phyloP scores from a whole-genome alignment of 1,140 invertebrate genomes.

The Orchesella cincta region DNA sequence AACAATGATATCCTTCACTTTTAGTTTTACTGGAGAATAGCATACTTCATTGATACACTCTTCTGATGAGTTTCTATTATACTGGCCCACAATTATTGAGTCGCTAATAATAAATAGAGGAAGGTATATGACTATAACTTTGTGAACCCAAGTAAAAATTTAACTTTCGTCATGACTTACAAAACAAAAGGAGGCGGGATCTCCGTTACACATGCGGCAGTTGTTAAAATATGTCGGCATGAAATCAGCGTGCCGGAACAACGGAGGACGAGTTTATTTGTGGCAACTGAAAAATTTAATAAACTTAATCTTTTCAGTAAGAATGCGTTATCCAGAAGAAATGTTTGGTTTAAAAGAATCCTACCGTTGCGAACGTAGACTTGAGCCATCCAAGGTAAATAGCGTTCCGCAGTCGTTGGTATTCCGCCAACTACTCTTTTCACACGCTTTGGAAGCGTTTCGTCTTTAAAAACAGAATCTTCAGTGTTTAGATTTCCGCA shows the following conservation, averaged over 20 bases:
- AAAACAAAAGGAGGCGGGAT: background rate
- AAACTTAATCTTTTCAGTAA: background rate
- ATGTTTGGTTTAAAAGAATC: background rate
- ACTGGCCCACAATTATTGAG: constrained; percentile 10
- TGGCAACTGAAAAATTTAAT: background rate
- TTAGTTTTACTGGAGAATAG: background rate
- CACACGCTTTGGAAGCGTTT: background rate
- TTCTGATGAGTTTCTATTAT: background rate
- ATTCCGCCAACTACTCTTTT: background rate
- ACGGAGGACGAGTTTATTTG: background rate
- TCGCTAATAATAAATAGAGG: background rate
- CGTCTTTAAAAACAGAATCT: background rate
- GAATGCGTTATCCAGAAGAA: background rate
- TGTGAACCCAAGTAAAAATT: background rate
- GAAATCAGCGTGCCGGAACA: background rate
- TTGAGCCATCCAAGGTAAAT: constrained; percentile 10
- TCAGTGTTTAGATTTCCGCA: background rate
- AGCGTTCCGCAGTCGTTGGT: background rate
- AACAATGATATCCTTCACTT: background rate
- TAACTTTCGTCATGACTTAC: background rate
- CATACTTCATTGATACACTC: background rate
- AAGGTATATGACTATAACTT: background rate
- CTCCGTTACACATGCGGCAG: background rate
- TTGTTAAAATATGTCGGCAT: background rate
- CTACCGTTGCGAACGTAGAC: constrained; percentile 5